Evolutionary conservation across 1,140 invertebrate genomes (phyloP).

Genomic region (Caenorhabditis briggsae): DNA sequence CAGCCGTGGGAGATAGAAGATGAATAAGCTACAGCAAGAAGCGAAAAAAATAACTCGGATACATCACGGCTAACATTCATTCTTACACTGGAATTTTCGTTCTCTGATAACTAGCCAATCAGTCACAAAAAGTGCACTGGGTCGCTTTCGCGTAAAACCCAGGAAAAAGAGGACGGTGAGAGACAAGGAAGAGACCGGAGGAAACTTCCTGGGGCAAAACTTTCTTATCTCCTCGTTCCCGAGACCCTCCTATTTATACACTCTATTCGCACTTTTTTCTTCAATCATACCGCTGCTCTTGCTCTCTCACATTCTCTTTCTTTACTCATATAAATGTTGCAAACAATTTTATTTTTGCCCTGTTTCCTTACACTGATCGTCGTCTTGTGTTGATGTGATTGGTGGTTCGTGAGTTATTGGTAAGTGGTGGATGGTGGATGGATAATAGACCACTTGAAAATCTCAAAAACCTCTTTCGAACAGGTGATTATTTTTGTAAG

Average conservation of each 20-base stretch:
- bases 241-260: conserved; percentile 1
- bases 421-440: background rate
- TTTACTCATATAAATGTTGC: background rate
- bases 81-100: background rate
- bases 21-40: background rate
- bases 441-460: background rate
- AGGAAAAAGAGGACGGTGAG: background rate
- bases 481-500: conserved; percentile 23
- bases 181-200: conserved; percentile 6
- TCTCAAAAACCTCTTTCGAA: background rate
- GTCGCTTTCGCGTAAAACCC: conserved; percentile 2
- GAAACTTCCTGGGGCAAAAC: conserved; percentile 18
- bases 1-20: no score
- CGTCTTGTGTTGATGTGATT: conserved; percentile 12
- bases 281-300: conserved; percentile 28
- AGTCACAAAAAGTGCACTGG: conserved; percentile 3
- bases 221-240: conserved; percentile 33
- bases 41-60: background rate
- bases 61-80: no score
- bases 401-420: background rate
- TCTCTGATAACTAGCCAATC: conserved; percentile 11
- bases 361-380: background rate
- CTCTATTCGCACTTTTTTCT: conserved; percentile 29
- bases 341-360: conserved; percentile 14
- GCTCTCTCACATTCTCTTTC: background rate